Base-by-base conservation (phyloP, 2,113 vertebrate genomes). In the Xenopus laevis region DNA sequence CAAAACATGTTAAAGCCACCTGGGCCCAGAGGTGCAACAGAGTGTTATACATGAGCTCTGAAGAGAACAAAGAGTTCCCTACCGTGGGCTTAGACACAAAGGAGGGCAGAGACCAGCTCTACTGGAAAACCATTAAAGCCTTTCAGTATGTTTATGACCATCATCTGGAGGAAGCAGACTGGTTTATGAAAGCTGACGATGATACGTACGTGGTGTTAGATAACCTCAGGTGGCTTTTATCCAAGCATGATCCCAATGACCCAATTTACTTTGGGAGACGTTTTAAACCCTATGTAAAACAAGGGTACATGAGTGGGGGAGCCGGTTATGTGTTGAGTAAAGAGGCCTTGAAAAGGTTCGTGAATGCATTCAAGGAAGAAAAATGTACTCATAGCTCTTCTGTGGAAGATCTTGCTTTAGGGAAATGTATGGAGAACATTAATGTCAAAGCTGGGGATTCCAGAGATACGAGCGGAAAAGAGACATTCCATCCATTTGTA, bases 101-200 rank as follows among this genome's bases (percentile, higher is more conserved):
- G 72, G 95, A 97, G 86, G 95, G 95, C 52, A 87, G 95, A 68
- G 91, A 94, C 18, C 92, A 96, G 7, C 86, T 97, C 0, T 96
- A 94, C 79, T 95, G 94, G 95, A 97, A 97, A 82, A 97, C 95
- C 74, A 96, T 96, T 80, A 89, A 89, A 81, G 94, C 95, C 79
- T 94, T 95, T 74, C 93, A 96, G 7, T 92, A 95, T 79, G 89
- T 96, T n/a, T 65, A 95, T 83, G 84, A 93, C 30, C 83, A 95
- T 85, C 88, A 96, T 85, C 81, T 94, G 76, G 85, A 93, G 17
- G 88, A 94, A 27, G 94, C 94, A 0, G 93, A 97, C 81, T 97
- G 95, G 95, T 96, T 96, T 83, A 86, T 97, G 82, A 97, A 97
- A 82, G 95, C 94, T 7, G 95, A 97, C 1, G 95, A 97, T 20